Conservation (phyloP, 1,140 invertebrate species). For the Zaprionus lachaisei region DNA sequence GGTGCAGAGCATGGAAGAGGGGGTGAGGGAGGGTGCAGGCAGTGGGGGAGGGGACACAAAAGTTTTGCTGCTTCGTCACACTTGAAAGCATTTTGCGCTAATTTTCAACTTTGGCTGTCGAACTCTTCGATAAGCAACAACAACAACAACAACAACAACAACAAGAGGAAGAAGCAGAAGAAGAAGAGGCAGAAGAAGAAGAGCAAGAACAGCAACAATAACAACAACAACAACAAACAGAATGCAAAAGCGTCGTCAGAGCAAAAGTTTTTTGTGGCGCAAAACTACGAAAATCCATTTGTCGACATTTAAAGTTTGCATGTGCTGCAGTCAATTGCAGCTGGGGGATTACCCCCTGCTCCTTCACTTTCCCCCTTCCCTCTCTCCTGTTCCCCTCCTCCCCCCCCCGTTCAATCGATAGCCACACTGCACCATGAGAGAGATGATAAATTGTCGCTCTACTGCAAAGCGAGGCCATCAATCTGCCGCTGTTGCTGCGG, state of each 20-base stretch:
- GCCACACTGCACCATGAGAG: background rate
- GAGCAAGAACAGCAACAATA: no score
- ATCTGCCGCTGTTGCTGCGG: slow-evolving; percentile 18
- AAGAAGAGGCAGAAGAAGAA: background rate
- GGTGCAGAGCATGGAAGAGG: background rate
- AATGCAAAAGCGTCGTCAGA: slow-evolving; percentile 36
- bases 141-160: slow-evolving; percentile 35
- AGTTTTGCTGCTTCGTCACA: slow-evolving; percentile 59
- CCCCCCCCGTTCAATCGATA: background rate
- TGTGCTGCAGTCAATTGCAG: slow-evolving; percentile 59
- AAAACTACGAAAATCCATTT: slow-evolving; percentile 75
- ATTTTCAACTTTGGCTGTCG: slow-evolving; percentile 65
- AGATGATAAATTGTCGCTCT: slow-evolving; percentile 69
- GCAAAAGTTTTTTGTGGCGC: slow-evolving; percentile 49
- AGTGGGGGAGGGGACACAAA: background rate
- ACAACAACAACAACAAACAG: slow-evolving; percentile 21
- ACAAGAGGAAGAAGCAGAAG: background rate
- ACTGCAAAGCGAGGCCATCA: slow-evolving; percentile 31
- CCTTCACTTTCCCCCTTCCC: background rate
- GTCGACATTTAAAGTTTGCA: slow-evolving; percentile 72
- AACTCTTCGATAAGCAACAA: slow-evolving; percentile 40
- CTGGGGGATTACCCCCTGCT: background rate
- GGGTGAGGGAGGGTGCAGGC: no score
- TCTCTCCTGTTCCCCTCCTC: background rate
- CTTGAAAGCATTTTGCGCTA: slow-evolving; percentile 64